A percentile compares a stretch with the other conserved stretches of the same genome.
These are phyloP conservation scores for Acrocephalus kingi DNA, from an alignment of 2,113 vertebrate species.

Conservation along the genomic window DNA sequence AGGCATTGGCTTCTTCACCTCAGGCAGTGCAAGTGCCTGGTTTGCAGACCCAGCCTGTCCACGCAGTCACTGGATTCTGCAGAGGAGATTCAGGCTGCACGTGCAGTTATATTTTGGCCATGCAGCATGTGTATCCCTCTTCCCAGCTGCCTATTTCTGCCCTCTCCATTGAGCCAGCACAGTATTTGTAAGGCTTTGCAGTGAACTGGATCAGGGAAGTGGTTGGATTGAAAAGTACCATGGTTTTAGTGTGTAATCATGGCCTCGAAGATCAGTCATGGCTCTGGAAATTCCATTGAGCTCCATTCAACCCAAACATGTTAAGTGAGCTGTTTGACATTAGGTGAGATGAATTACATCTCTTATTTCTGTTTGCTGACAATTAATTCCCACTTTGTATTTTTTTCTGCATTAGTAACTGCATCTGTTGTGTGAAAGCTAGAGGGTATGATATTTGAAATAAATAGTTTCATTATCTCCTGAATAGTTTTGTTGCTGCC, in stretches of 20 bases:
- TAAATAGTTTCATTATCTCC: background rate
- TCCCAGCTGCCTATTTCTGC: background rate
- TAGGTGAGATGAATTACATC: background rate
- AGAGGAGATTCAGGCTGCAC: background rate
- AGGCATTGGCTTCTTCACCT: background rate
- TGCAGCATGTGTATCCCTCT: background rate
- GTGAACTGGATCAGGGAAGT: background rate
- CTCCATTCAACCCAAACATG: background rate
- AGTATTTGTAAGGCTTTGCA: background rate
- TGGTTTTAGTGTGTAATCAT: background rate
- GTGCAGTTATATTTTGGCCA: background rate
- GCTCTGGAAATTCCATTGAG: background rate
- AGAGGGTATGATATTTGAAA: background rate
- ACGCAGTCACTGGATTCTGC: background rate
- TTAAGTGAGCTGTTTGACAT: background rate
- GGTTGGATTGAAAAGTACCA: background rate
- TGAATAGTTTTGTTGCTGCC: background rate
- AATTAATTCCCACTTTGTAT: background rate
- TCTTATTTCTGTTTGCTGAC: background rate
- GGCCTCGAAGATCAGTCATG: background rate
- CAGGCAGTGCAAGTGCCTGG: background rate
- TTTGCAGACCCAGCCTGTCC: background rate
- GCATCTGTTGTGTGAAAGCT: background rate
- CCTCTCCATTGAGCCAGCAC: background rate
- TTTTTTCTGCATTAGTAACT: background rate